Evolutionary conservation across 2,113 vertebrate species (phyloP), one percentile per base, ranked within the genome.

Genomic region (Monopterus albus): DNA sequence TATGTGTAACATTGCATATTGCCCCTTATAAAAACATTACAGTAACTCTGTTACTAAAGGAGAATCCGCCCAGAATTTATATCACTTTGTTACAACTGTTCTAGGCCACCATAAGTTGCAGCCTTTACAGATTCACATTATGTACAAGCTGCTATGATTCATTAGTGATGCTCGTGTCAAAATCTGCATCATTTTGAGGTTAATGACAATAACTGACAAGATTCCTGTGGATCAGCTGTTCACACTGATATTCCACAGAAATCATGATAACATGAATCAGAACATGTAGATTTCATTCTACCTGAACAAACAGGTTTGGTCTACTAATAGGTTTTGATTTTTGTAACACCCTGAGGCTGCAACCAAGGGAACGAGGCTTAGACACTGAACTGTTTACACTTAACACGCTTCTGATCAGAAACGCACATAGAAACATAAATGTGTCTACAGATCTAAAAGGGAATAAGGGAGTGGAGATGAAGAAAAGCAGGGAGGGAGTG

Each of bases 311-410:
- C 33, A 14, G 4, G 7, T 61, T 18, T 42, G 15, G 13, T n/a
- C 18, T 10, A 20, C 36, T 15, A 15, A 10, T 17, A 35, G 17
- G 2, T 3, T 7, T 28, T 35, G 59, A 36, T n/a, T 17, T 6
- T 46, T 8, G 1, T 1, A 12, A 50, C 20, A 26, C 11, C 39
- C 12, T 0, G 28, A 53, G 64, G 72, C 72, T 53, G 40, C 17
- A 59, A 43, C 21, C 10, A 6, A 35, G 80, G 39, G 79, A 85
- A 85, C 78, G 60, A 77, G 82, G 61, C 71, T 67, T 51, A 60
- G 51, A 42, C 46, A 14, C 9, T 15, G 0, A 21, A 25, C 21
- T 73, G 75, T 86, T 84, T 72, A 78, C 58, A 7, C 31, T 14
- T 43, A 42, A 64, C 69, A 63, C 56, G 17, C 45, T 31, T 55